Evolutionary conservation across 2,113 vertebrate genomes (phyloP).

Genomic region (Gnathonemus echidnorhynchus): DNA sequence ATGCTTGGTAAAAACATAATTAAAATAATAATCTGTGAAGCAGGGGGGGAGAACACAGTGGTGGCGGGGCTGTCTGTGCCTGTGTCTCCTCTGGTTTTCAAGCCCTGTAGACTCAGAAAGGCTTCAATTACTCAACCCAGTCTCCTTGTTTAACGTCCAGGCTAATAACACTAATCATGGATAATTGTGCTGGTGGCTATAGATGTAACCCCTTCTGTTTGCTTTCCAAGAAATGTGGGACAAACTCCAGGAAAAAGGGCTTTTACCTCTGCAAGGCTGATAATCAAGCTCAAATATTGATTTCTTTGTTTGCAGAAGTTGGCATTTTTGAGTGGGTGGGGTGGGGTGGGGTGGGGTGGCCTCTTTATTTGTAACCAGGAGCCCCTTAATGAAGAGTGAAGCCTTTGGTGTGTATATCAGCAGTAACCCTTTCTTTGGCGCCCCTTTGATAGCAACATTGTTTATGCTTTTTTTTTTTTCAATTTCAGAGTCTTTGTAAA

Average conservation of each 20-base stretch:
- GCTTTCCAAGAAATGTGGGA: slow-evolving; percentile 41
- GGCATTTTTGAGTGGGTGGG: not conserved
- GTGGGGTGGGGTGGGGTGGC: not conserved
- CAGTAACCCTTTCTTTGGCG: not conserved
- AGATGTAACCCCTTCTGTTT: slow-evolving; percentile 15
- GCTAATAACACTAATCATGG: not conserved
- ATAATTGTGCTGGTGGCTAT: not conserved
- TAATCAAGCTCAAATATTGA: slow-evolving; percentile 45
- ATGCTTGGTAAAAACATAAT: not conserved
- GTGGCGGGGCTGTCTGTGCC: not conserved
- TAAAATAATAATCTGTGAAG: not conserved
- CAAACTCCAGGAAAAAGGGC: slow-evolving; percentile 36
- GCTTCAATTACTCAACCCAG: not conserved
- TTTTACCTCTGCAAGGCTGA: slow-evolving; percentile 54
- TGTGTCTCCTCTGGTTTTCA: not conserved
- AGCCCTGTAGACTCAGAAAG: not conserved
- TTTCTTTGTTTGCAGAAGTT: slow-evolving; percentile 24
- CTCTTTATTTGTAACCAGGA: not conserved
- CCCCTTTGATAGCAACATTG: not conserved
- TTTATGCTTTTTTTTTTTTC: not conserved
- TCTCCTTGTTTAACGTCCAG: not conserved
- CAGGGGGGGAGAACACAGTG: not conserved
- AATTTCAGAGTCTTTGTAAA: not conserved
- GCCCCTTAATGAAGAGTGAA: not conserved
- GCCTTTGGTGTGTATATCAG: not conserved